These are phyloP conservation scores for Scotopteryx bipunctaria DNA, from an alignment of 2,888 invertebrate species.

Conservation along the genomic window DNA sequence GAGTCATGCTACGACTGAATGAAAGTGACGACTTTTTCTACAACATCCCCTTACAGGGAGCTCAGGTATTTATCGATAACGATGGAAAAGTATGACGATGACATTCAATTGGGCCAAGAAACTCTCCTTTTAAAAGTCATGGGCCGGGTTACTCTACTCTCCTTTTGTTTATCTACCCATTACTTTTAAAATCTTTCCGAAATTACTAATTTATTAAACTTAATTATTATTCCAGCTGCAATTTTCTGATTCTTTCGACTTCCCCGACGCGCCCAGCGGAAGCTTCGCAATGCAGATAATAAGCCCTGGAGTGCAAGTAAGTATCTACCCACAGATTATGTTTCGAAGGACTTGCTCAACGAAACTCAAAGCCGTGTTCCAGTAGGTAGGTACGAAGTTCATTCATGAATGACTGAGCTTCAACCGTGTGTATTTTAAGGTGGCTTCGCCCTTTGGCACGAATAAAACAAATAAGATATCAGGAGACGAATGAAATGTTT, in stretches of 20 bases:
- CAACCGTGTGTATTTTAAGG: not conserved
- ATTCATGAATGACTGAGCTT: conserved; percentile 31
- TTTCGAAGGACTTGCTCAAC: conserved; percentile 7
- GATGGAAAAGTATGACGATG: too few species aligned
- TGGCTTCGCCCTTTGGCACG: not conserved
- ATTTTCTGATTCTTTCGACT: conserved; percentile 82
- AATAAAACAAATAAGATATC: too few species aligned
- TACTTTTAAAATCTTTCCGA: not conserved
- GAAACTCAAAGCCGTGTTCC: conserved; percentile 17
- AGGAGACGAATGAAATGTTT: too few species aligned
- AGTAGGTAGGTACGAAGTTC: conserved; percentile 26
- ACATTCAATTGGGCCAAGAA: too few species aligned
- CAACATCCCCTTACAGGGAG: conserved; percentile 73
- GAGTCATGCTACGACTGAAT: conserved; percentile 62
- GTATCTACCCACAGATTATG: conserved; percentile 6
- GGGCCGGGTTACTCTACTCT: too few species aligned
- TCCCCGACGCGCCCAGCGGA: conserved; percentile 83
- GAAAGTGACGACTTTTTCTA: conserved; percentile 79
- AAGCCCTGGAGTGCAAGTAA: conserved; percentile 68
- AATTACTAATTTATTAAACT: not conserved
- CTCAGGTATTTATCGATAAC: conserved; percentile 68
- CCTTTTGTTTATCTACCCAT: too few species aligned
- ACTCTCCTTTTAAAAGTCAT: too few species aligned
- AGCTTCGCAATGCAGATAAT: conserved; percentile 76
- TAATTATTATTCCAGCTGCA: conserved; percentile 67